Evolutionary conservation across 2,888 invertebrate genomes (phyloP), one percentile per base, ranked within the genome.

Genomic region (Blastobasis adustella): DNA sequence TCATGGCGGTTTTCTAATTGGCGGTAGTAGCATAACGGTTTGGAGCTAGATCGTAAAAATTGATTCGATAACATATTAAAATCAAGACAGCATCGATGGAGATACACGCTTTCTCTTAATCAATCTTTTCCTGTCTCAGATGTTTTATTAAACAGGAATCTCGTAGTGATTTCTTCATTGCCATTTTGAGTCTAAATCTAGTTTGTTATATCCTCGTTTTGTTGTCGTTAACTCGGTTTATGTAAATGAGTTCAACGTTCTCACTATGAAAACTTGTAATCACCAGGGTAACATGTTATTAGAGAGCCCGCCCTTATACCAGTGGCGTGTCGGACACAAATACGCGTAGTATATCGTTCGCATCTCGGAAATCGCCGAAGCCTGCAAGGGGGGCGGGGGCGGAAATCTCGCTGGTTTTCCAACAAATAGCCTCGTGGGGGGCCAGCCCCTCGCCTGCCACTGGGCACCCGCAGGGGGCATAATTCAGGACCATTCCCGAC

Each of bases 371-470:
- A 56, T 58, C 65, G 65, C 62, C 64, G 61, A 60, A 67, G 59
- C 59, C 54, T 56, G 52, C 51, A 49, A 46, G 46, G 55, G 55
- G 57, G 58, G 62, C 37, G 43, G 23, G 6, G 56, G 67, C 76
- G 80, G 79, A 79, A 75, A 73, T 73, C 66, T 69, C 63, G 57
- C 71, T 69, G 78, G 76, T 75, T 74, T 63, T 59, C 69, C 69
- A 66, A 73, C 81, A 81, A 82, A 82, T 79, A 66, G 73, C 80
- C 45, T 80, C 54, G 67, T 75, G 70, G 81, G 81, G 59, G 54
- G 60, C 63, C 58, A 61, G 60, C 63, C 54, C 58, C 53, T 60
- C 69, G 67, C 69, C 66, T 67, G 67, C 58, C 61, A 58, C 36
- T n/a, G 23, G 10, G 9, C 23, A 6, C 23, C 49, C 49, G 23